phyloP scores from a whole-genome alignment of 2,113 vertebrate genomes.

The Alectura lathami region DNA sequence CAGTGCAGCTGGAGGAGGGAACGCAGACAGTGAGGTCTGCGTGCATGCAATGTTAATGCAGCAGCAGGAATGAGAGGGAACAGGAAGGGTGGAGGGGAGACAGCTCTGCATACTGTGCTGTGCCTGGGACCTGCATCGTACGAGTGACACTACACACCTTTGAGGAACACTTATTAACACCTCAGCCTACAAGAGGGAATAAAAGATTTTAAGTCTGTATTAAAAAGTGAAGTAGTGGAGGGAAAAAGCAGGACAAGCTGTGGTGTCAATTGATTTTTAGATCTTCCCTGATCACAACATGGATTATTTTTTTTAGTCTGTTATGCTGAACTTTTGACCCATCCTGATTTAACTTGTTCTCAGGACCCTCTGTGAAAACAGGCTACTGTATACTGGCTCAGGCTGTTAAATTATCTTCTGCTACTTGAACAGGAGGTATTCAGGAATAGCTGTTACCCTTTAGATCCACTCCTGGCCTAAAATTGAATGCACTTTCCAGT shows the following conservation, averaged over 20 bases:
- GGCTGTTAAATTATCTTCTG: background rate
- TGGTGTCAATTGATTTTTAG: background rate
- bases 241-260: background rate
- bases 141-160: background rate
- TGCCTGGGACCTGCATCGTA: background rate
- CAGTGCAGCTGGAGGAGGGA: slow-evolving; percentile 48
- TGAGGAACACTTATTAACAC: background rate
- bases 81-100: background rate
- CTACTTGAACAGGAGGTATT: background rate
- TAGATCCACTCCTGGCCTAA: background rate
- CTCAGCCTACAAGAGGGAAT: background rate
- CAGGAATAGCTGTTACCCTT: slow-evolving; percentile 8
- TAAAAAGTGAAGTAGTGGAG: background rate
- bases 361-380: background rate
- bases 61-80: background rate
- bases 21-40: background rate
- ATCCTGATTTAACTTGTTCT: background rate
- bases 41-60: slow-evolving; percentile 3
- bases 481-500: background rate
- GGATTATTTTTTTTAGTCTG: background rate
- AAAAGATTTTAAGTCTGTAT: background rate
- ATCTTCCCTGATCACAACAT: background rate
- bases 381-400: background rate
- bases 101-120: background rate
- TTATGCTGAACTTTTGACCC: slow-evolving; percentile 12